Evolutionary conservation across 2,888 invertebrate species (phyloP).

Genomic region (Xestia xanthographa): DNA sequence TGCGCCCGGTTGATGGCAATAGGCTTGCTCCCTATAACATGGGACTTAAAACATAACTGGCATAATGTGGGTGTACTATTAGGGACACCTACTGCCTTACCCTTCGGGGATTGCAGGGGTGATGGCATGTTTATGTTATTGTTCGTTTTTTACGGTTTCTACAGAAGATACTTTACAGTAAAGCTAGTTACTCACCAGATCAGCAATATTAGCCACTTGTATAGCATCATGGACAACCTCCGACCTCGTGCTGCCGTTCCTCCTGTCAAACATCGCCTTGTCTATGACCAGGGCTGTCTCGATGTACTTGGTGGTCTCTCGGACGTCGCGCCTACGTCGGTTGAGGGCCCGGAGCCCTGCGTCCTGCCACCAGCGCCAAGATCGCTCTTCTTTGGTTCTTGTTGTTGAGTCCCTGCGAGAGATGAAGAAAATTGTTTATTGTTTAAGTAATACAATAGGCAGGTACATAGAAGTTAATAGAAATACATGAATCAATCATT

Average conservation of each 20-base stretch:
- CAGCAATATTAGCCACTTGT: constrained; percentile 99
- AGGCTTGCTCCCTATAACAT: too few species aligned
- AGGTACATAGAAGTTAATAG: not conserved
- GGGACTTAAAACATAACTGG: too few species aligned
- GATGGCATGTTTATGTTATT: too few species aligned
- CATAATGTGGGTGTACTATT: too few species aligned
- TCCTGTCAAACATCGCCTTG: constrained; percentile 98
- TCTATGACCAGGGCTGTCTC: constrained; percentile 99
- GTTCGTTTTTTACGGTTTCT: not conserved
- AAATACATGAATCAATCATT: not conserved
- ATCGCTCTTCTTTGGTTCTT: constrained; percentile 76
- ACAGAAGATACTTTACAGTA: not conserved
- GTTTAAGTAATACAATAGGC: not conserved
- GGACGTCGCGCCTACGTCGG: constrained; percentile 93
- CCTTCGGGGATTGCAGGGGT: too few species aligned
- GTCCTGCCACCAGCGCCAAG: constrained; percentile 86
- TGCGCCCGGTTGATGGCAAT: too few species aligned
- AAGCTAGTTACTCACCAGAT: constrained; percentile 94
- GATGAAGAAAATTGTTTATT: not conserved
- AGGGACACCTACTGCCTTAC: too few species aligned
- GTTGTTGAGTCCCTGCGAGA: constrained; percentile 71
- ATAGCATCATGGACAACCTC: constrained; percentile 98
- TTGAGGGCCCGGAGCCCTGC: constrained; percentile 80
- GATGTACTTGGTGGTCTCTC: constrained; percentile 98
- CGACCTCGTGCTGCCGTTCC: constrained; percentile 96